phyloP scores from a whole-genome alignment of 2,888 invertebrate genomes.

The Agrilus mali region DNA sequence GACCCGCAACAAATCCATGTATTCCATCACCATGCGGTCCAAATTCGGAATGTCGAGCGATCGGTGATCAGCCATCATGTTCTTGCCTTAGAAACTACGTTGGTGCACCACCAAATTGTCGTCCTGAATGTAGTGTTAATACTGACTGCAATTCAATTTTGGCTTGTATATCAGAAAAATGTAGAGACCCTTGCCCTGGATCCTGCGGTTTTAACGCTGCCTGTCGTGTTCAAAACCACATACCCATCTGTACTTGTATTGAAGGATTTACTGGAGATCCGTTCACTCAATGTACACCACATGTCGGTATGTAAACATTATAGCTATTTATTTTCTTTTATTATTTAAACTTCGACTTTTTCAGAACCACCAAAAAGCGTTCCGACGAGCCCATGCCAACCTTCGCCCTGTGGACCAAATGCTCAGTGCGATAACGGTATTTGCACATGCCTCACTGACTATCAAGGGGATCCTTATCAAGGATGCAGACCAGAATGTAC shows the following conservation, averaged over 20 bases:
- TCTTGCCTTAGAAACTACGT: conserved; percentile 55
- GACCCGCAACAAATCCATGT: conserved; percentile 23
- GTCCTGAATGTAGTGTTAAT: conserved; percentile 47
- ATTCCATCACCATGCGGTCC: conserved; percentile 34
- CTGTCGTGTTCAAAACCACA: conserved; percentile 63
- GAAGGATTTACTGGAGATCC: conserved; percentile 63
- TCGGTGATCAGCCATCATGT: conserved; percentile 57
- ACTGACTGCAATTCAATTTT: conserved; percentile 62
- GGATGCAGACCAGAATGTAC: conserved; percentile 75
- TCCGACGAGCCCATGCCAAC: conserved; percentile 45
- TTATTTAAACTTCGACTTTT: neutral
- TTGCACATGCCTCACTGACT: conserved; percentile 64
- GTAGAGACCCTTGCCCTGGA: conserved; percentile 70
- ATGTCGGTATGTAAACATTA: conserved; percentile 13
- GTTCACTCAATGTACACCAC: conserved; percentile 41
- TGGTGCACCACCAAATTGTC: conserved; percentile 50
- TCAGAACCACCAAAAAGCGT: conserved; percentile 21
- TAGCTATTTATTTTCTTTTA: conserved; percentile 4
- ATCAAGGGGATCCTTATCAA: conserved; percentile 64
- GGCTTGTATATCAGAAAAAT: conserved; percentile 66
- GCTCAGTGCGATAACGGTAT: conserved; percentile 58
- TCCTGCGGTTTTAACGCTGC: conserved; percentile 63
- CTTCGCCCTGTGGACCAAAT: conserved; percentile 64
- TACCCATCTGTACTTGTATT: conserved; percentile 60
- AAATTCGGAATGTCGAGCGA: conserved; percentile 47